Evolutionary conservation across 1,140 invertebrate genomes (phyloP).

Genomic region (Brachionus rotundiformis): DNA sequence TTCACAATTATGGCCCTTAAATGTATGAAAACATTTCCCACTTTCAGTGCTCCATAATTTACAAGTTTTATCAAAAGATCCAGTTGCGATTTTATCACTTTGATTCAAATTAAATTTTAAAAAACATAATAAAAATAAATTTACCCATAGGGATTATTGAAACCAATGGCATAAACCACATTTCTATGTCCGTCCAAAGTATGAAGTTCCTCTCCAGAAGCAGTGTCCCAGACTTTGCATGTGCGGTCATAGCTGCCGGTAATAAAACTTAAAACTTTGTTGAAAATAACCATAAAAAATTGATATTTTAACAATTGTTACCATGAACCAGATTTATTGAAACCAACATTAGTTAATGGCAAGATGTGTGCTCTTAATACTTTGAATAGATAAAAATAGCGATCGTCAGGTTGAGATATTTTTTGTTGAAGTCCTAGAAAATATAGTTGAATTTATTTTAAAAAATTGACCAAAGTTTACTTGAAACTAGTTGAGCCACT

Average conservation of each 20-base stretch:
- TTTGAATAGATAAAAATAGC: conserved; percentile 63
- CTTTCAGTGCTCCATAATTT: conserved; percentile 72
- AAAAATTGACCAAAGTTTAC: background rate
- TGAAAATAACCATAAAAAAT: conserved; percentile 1
- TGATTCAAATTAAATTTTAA: background rate
- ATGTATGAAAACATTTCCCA: conserved; percentile 71
- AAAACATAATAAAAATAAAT: conserved; percentile 53
- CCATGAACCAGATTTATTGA: conserved; percentile 72
- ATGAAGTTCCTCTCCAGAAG: conserved; percentile 71
- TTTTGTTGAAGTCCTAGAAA: conserved; percentile 62
- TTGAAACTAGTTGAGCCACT: conserved; percentile 55
- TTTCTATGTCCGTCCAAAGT: conserved; percentile 75
- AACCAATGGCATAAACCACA: conserved; percentile 76
- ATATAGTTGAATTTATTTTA: background rate
- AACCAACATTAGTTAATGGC: conserved; percentile 76
- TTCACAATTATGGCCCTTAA: conserved; percentile 74
- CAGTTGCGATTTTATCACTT: conserved; percentile 75
- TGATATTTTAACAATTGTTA: conserved; percentile 56
- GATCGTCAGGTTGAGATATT: conserved; percentile 59
- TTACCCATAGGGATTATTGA: conserved; percentile 76
- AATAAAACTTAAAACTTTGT: conserved; percentile 69
- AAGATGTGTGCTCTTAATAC: conserved; percentile 74
- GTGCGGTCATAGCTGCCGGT: conserved; percentile 81
- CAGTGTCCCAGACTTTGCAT: conserved; percentile 79
- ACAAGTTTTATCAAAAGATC: conserved; percentile 78